Evolutionary conservation across 30 jellyfish, hydroid and myxozoan genomes (phyloP).

Genomic region (Turritopsis dohrnii): DNA sequence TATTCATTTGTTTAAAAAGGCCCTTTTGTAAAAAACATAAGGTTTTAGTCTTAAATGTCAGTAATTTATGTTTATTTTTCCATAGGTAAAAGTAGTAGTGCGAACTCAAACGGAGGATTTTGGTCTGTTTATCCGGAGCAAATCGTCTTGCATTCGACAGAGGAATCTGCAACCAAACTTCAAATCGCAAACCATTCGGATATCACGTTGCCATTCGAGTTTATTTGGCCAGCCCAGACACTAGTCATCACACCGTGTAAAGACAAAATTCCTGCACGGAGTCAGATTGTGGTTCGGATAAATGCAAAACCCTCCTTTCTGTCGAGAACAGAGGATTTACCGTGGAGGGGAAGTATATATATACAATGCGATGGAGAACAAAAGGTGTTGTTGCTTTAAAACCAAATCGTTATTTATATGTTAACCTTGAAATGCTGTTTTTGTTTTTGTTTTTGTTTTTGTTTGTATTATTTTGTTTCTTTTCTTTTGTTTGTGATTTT

Average conservation of each 20-base stretch:
- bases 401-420: too few relatives aligned
- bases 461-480: too few relatives aligned
- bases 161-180: background rate
- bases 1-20: too few relatives aligned
- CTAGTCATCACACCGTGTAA: slow-evolving; percentile 76
- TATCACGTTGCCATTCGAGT: slow-evolving; percentile 38
- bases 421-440: too few relatives aligned
- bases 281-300: slow-evolving; percentile 59
- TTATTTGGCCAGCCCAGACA: slow-evolving; percentile 89
- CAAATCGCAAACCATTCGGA: slow-evolving; percentile 22
- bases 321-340: slow-evolving; percentile 60
- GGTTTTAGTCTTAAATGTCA: too few relatives aligned
- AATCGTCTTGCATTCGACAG: slow-evolving; percentile 8
- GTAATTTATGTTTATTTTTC: background rate
- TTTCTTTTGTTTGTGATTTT: too few relatives aligned
- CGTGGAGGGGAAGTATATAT: slow-evolving; percentile 79
- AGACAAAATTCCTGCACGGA: slow-evolving; percentile 73
- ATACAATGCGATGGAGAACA: slow-evolving; percentile 75
- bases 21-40: too few relatives aligned
- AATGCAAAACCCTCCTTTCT: slow-evolving; percentile 59
- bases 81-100: background rate
- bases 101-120: background rate
- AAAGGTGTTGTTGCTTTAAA: slow-evolving; percentile 40
- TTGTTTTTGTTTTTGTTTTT: too few relatives aligned
- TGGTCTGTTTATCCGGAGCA: slow-evolving; percentile 33